A percentile compares a stretch with the other conserved stretches of the same genome.
Conservation (phyloP, 2,113 vertebrate genomes). For the Aptenodytes forsteri region DNA sequence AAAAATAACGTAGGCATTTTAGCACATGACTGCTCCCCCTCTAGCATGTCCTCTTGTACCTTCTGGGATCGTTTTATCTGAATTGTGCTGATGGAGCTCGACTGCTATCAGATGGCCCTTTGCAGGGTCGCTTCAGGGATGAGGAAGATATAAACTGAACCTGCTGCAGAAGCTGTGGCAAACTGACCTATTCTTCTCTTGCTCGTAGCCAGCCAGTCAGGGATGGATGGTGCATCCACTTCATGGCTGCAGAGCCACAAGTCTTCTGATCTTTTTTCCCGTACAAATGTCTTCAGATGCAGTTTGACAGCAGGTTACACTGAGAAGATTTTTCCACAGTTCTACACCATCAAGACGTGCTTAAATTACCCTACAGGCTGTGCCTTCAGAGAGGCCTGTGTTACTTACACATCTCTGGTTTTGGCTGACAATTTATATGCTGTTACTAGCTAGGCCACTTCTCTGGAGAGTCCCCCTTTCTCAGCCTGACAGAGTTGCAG, state of each 20-base stretch:
- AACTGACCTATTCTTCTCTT: neutral
- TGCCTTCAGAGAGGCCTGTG: neutral
- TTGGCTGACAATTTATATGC: neutral
- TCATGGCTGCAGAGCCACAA: neutral
- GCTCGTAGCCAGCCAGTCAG: neutral
- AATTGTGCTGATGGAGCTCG: neutral
- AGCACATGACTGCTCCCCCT: neutral
- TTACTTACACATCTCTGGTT: neutral
- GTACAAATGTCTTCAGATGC: neutral
- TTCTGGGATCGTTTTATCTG: neutral
- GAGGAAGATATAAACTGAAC: neutral
- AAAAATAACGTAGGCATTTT: neutral
- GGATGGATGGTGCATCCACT: neutral
- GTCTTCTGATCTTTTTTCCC: neutral
- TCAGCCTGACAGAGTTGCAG: neutral
- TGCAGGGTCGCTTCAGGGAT: neutral
- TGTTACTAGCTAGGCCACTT: neutral
- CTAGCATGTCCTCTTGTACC: neutral
- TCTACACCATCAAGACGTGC: neutral
- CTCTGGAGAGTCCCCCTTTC: neutral
- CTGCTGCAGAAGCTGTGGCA: neutral
- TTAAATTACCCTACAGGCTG: neutral
- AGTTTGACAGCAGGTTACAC: neutral
- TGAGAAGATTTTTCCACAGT: neutral
- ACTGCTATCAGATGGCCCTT: neutral